Conservation (phyloP, 2,113 vertebrate species). For the Strix uralensis region DNA sequence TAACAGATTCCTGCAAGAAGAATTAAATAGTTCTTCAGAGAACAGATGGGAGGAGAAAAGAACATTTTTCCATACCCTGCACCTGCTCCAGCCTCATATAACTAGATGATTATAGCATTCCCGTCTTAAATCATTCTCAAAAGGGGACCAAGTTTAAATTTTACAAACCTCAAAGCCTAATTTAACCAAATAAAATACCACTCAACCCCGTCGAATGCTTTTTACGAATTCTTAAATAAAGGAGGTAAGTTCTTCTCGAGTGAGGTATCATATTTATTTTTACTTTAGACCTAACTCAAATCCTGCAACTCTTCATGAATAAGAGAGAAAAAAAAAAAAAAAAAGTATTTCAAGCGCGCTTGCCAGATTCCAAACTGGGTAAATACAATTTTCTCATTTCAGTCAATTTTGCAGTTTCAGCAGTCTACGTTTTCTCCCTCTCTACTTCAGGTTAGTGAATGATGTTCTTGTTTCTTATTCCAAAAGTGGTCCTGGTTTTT, state of each 20-base stretch:
- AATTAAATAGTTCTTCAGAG: constrained; percentile 30
- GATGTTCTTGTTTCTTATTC: background rate
- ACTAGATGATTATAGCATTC: constrained; percentile 54
- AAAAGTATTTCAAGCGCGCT: background rate
- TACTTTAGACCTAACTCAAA: constrained; percentile 14
- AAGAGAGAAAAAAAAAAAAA: background rate
- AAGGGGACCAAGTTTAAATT: constrained; percentile 45
- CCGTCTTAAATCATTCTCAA: constrained; percentile 38
- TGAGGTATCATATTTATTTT: constrained; percentile 31
- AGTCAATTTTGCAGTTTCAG: background rate
- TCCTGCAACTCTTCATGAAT: background rate
- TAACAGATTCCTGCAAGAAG: constrained; percentile 27
- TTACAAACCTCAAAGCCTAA: constrained; percentile 55
- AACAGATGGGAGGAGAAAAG: constrained; percentile 35
- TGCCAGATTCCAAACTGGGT: constrained; percentile 11
- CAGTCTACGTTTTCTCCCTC: background rate
- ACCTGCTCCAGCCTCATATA: constrained; percentile 54
- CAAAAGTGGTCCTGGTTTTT: background rate
- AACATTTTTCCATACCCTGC: constrained; percentile 13
- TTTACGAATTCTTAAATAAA: constrained; percentile 23
- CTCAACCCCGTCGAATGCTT: background rate
- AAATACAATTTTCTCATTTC: constrained; percentile 16
- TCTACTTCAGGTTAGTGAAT: background rate
- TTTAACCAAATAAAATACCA: constrained; percentile 53
- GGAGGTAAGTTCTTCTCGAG: background rate